Evolutionary conservation across 1,140 invertebrate species (phyloP), one percentile per base, ranked within the genome.

Genomic region (Drosophila kepulauana): DNA sequence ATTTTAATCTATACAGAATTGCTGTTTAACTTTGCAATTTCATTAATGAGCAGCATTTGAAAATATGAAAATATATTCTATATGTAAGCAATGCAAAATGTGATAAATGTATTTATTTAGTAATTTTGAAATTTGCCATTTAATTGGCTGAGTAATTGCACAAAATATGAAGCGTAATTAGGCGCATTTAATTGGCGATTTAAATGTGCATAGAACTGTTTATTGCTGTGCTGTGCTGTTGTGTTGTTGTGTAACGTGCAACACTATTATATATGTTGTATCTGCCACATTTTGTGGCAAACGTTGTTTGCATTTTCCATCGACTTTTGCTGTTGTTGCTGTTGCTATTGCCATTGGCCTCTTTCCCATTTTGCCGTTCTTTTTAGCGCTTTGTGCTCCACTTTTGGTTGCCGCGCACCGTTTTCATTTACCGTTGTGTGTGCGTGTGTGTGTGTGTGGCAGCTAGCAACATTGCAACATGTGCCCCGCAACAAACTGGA

Each of bases 381-480:
- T 62, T 58, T 8, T 6, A n/a, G 56, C 46, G 15, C 48, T 38
- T 30, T 28, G 35, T 65, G 45, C 46, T 64, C 77, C 48, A 74
- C 58, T 67, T 70, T 71, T 25, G 16, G 45, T 33, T 20, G 59
- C 28, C 11, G 67, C 52, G 38, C 38, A 75, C 70, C 69, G 78
- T 78, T 85, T 73, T 73, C 68, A 77, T 78, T 78, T 85, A 81
- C 74, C 82, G 81, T 84, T 84, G 30, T 56, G 77, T 82, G 68
- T 82, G 70, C 79, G 65, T 82, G 75, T 70, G 51, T 33, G 61
- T 35, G 61, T 85, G 73, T 69, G 65, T 38, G 63, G 45, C 75
- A 51, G 30, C 25, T 56, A 52, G 20, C 35, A 51, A 25, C 25
- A 38, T 68, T 68, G 65, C 65, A 68, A 68, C 65, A 68, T 15